phyloP scores from a whole-genome alignment of 2,888 invertebrate species.

The Amiota minor region DNA sequence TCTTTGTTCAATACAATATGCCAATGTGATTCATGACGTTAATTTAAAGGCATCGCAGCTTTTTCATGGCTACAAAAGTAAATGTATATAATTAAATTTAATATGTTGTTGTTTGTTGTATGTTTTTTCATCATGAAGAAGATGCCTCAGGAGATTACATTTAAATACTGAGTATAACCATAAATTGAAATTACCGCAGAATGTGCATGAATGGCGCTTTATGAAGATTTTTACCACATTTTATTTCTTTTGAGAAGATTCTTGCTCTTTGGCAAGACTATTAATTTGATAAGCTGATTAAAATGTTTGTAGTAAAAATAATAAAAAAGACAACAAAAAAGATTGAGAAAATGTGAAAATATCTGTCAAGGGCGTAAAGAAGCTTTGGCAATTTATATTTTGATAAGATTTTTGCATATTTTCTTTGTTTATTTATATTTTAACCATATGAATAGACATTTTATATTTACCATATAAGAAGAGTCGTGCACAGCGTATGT shows the following conservation, averaged over 20 bases:
- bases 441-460: no score
- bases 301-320: not conserved
- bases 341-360: not conserved
- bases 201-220: not conserved
- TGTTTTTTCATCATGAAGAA: no score
- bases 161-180: not conserved
- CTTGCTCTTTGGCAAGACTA: not conserved
- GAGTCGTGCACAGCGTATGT: no score
- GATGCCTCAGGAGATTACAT: no score
- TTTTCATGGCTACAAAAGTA: no score
- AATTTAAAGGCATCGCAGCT: no score
- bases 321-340: not conserved
- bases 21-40: not conserved
- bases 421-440: no score
- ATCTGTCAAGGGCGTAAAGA: conserved; percentile 15
- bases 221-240: not conserved
- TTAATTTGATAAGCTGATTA: conserved; percentile 26
- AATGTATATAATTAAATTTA: no score
- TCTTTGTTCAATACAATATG: not conserved
- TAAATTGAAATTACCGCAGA: conserved; percentile 14
- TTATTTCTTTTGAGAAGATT: not conserved
- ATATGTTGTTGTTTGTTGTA: no score
- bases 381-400: not conserved
- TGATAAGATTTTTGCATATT: not conserved
- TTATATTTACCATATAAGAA: no score